Evolutionary conservation across 1,140 invertebrate genomes (phyloP), one percentile per base, ranked within the genome.

Genomic region (Drosophila nikananu): DNA sequence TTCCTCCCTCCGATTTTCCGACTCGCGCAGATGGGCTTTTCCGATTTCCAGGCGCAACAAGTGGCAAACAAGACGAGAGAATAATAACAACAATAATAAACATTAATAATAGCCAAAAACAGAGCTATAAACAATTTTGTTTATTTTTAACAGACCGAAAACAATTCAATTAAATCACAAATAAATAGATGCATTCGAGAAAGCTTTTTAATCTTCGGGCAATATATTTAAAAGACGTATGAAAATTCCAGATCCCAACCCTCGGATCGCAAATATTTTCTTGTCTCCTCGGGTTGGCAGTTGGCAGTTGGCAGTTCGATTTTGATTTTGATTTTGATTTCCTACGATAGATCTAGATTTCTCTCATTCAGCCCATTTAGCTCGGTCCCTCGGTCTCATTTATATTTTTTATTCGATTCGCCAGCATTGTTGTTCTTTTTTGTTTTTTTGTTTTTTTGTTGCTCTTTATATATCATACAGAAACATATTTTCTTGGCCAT

Each of bases 161-260:
- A 83, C 81, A 81, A 90, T 89, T 84, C 86, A 84, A 89, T 89
- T 89, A 89, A 89, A 89, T 89, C 84, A 84, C 81, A 90, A 90
- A 90, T 89, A 89, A 89, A 89, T 87, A 87, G 82, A 83, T 79
- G 71, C 42, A 68, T 81, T 75, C 64, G 46, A 68, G 82, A 81
- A 79, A 80, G 78, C 86, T 79, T 90, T 84, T 87, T 71, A 89
- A 80, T 80, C 80, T 51, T 68, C 60, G 39, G 35, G 23, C 46
- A 57, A 51, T 35, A 13, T 52, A 72, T 71, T 76, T 48, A 49
- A 52, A 37, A 65, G 58, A 37, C 61, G 46, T 72, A 25, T 19
- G 41, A n/a, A 35, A 35, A 63, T 35, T 61, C 27, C 39, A 35
- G 15, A 62, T 21, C 35, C 19, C 5, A 63, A 35, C 17, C 30